phyloP scores from a whole-genome alignment of 2,888 invertebrate genomes.

The Lasioglossum villosulum region DNA sequence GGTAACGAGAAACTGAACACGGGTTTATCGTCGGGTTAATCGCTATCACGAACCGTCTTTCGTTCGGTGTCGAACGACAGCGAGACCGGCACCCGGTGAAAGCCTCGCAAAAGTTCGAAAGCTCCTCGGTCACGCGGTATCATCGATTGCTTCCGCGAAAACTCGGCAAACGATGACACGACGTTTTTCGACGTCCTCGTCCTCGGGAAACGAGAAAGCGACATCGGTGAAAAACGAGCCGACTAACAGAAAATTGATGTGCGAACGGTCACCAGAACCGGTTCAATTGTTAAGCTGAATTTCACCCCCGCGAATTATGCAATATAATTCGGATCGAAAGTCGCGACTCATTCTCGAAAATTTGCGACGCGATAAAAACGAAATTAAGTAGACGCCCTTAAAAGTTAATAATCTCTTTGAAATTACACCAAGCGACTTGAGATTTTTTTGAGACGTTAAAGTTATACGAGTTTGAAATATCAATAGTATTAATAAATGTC shows the following conservation, averaged over 20 bases:
- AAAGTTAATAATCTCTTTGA: neutral
- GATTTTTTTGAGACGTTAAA: neutral
- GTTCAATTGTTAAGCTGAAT: slow-evolving; percentile 19
- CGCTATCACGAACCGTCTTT: slow-evolving; percentile 60
- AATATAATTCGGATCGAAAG: neutral
- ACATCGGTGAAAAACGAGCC: slow-evolving; percentile 63
- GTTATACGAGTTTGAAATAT: neutral
- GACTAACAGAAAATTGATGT: slow-evolving; percentile 53
- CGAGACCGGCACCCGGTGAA: slow-evolving; percentile 59
- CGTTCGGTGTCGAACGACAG: slow-evolving; percentile 34
- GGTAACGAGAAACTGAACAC: slow-evolving; percentile 21
- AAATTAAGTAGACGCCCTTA: too few species aligned
- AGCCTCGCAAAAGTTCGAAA: slow-evolving; percentile 68
- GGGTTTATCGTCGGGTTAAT: slow-evolving; percentile 60
- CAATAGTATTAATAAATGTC: too few species aligned
- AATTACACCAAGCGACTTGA: too few species aligned
- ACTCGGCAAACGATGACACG: slow-evolving; percentile 54
- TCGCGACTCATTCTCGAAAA: neutral
- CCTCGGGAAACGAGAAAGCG: slow-evolving; percentile 40
- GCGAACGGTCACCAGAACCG: slow-evolving; percentile 27
- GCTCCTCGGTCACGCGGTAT: slow-evolving; percentile 57
- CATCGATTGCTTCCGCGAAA: slow-evolving; percentile 61
- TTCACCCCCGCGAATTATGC: neutral
- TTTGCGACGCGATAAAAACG: neutral
- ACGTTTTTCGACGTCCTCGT: slow-evolving; percentile 22